Base-by-base conservation (phyloP, 2,113 vertebrate species). In the Myrmophylax atrothorax region DNA sequence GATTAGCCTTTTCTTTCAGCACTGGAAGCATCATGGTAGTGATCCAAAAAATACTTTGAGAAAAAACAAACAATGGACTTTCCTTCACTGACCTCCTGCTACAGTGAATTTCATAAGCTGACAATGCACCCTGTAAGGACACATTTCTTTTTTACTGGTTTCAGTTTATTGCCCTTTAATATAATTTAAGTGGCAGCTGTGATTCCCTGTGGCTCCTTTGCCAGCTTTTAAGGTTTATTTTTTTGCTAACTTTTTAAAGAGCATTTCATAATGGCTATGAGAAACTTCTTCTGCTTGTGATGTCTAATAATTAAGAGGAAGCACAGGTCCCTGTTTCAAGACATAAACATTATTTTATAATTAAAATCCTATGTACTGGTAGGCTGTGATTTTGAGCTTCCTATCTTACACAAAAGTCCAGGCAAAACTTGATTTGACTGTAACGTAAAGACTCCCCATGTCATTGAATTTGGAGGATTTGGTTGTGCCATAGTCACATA, bases 81-180 rank as follows among this genome's bases (percentile, higher is more conserved):
- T 96, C 75, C 90, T 81, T 96, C 44, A 63, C 79, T 94, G 92
- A 96, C 94, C 94, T 96, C 94, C 82, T 0, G n/a, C 79, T 86
- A 96, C 88, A 86, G 90, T 89, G 94, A 95, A 96, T 96, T 97
- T 96, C 93, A 94, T 93, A 96, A 94, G 90, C 86, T 96, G 96
- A 96, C 69, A 19, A 75, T 84, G 90, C 90, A 96, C 76, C 82
- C 94, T 92, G 92, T 96, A 92, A 96, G 92, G 92, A 96, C 90
- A 96, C 92, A 93, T 96, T 95, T 97, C 88, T 95, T 92, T 95
- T 95, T 95, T 95, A 94, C 94, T 95, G 76, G 76, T 96, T 96
- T 94, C 93, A 94, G 95, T 96, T 97, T 97, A 94, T 95, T 92
- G 94, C 73, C 60, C 94, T 92, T 96, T 96, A 95, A 93, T 95